These are phyloP conservation scores for Montifringilla adamsi DNA, from an alignment of 2,113 vertebrate genomes.

Conservation along the genomic window DNA sequence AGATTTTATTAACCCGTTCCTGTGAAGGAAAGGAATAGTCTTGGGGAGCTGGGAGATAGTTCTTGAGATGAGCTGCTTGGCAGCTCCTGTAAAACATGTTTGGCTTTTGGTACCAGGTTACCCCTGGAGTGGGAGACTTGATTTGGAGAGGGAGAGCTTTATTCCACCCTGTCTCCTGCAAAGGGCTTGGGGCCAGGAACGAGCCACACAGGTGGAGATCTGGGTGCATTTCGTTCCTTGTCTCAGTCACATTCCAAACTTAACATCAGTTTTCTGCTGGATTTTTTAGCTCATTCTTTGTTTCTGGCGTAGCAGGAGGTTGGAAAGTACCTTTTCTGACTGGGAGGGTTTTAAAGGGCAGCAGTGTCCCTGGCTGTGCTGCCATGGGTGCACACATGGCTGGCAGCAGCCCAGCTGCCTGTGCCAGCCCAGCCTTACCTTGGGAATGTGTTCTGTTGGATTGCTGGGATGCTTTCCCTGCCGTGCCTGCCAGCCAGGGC, in stretches of 20 bases:
- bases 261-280: not conserved
- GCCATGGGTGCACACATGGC: not conserved
- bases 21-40: not conserved
- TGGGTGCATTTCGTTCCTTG: not conserved
- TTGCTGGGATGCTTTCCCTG: not conserved
- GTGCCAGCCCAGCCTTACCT: not conserved
- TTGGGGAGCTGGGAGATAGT: not conserved
- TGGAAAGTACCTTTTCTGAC: not conserved
- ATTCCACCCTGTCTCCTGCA: not conserved
- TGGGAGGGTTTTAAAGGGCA: not conserved
- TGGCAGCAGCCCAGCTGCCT: not conserved
- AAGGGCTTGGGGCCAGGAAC: not conserved
- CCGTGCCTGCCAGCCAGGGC: not conserved
- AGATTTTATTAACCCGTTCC: not conserved
- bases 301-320: not conserved
- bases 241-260: not conserved
- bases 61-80: not conserved
- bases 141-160: not conserved
- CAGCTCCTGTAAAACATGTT: not conserved
- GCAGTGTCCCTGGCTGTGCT: not conserved
- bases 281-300: not conserved
- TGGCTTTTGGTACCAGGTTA: not conserved
- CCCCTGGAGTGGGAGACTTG: not conserved
- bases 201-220: accelerated
- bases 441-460: not conserved